Conservation (phyloP, 2,888 invertebrate genomes). For the Thymelicus lineola region DNA sequence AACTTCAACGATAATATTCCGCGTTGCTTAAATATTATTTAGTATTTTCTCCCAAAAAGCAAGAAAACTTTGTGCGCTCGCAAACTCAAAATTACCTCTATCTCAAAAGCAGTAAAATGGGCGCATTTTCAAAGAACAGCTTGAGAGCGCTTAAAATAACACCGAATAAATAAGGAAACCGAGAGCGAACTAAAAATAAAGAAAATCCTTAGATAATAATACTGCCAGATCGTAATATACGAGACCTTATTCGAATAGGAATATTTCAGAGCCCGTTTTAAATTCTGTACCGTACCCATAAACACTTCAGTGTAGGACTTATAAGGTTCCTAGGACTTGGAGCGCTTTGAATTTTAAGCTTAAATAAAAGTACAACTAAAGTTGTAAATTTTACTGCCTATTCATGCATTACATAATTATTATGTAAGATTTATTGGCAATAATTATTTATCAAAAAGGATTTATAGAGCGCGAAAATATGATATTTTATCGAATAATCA, state of each 20-base stretch:
- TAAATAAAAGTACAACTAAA: too few species aligned
- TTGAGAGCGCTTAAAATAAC: slow-evolving; percentile 22
- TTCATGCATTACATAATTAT: too few species aligned
- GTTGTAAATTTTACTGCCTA: too few species aligned
- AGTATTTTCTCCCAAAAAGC: not conserved
- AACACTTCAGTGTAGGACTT: slow-evolving; percentile 2
- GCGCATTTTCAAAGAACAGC: slow-evolving; percentile 14
- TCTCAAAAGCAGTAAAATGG: slow-evolving; percentile 17
- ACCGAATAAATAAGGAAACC: slow-evolving; percentile 23
- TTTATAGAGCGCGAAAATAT: too few species aligned
- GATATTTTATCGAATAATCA: too few species aligned
- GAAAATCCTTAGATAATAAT: slow-evolving; percentile 25
- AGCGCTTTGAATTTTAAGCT: too few species aligned
- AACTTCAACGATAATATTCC: too few species aligned
- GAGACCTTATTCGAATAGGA: slow-evolving; percentile 7
- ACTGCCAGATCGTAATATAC: slow-evolving; percentile 23
- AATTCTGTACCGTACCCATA: not conserved
- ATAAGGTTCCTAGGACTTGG: not conserved
- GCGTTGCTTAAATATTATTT: too few species aligned
- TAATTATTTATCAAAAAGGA: too few species aligned
- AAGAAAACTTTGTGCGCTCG: slow-evolving; percentile 1
- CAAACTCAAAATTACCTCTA: slow-evolving; percentile 21
- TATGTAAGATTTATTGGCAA: too few species aligned
- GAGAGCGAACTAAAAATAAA: slow-evolving; percentile 15
- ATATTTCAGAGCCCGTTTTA: slow-evolving; percentile 12